Conservation (phyloP, 2,113 vertebrate species). For the Panthera leo region DNA sequence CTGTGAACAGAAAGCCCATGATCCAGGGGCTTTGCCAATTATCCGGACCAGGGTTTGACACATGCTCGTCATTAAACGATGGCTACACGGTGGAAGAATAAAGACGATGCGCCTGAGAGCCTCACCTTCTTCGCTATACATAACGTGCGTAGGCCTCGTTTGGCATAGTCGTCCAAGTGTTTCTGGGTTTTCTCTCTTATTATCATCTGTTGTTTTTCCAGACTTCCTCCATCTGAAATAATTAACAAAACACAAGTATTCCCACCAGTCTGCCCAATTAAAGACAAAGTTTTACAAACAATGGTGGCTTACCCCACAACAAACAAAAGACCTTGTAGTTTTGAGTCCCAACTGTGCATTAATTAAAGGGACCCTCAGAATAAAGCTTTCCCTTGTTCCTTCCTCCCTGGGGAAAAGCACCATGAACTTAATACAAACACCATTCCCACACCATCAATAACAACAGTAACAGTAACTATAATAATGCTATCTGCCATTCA, state of each 20-base stretch:
- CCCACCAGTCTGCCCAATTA: neutral
- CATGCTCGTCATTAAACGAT: neutral
- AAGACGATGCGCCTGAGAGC: accelerated
- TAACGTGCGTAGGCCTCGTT: conserved; percentile 93
- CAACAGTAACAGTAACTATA: no score
- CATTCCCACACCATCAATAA: no score
- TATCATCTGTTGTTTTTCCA: conserved; percentile 69
- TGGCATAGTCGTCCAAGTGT: conserved; percentile 93
- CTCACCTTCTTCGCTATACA: conserved; percentile 95
- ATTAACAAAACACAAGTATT: conserved; percentile 23
- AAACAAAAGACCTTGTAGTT: neutral
- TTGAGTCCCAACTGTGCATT: neutral
- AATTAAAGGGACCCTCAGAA: neutral
- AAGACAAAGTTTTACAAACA: neutral
- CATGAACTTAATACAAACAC: neutral
- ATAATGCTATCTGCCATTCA: accelerated
- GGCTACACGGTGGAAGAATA: neutral
- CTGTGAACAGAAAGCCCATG: neutral
- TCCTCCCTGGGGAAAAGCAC: neutral
- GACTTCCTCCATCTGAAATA: conserved; percentile 65
- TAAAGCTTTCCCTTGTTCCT: neutral
- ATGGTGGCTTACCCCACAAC: neutral
- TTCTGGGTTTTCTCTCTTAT: conserved; percentile 89
- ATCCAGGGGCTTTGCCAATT: neutral
- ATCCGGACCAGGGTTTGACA: neutral